Conservation (phyloP, 2,888 invertebrate species). For the Saturnia japonica region DNA sequence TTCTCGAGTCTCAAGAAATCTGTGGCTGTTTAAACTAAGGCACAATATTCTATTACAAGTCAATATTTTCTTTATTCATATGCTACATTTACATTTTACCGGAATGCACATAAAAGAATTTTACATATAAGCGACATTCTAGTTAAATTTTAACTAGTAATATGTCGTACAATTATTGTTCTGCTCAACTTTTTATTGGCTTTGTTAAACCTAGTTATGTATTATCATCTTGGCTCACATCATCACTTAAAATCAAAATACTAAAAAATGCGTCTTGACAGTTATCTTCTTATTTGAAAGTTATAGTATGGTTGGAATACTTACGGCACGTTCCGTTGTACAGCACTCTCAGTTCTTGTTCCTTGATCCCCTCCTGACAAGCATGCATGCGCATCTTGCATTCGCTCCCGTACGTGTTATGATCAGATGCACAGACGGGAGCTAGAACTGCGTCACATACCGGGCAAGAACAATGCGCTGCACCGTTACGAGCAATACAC, state of each 20-base stretch:
- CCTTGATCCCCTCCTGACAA: conserved; percentile 86
- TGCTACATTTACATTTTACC: not conserved
- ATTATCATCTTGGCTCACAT: too few relatives aligned
- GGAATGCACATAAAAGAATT: not conserved
- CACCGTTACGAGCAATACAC: conserved; percentile 85
- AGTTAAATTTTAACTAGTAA: not conserved
- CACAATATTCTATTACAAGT: not conserved
- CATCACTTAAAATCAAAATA: too few relatives aligned
- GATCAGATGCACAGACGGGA: conserved; percentile 89
- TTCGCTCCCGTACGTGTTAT: conserved; percentile 90
- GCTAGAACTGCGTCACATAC: conserved; percentile 89
- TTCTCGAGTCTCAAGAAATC: not conserved
- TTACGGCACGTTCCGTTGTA: conserved; percentile 82
- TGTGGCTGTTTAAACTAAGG: not conserved
- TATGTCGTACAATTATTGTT: not conserved
- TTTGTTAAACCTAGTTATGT: too few relatives aligned
- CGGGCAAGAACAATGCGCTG: conserved; percentile 86
- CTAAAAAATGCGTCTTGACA: not conserved
- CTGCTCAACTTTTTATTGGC: too few relatives aligned
- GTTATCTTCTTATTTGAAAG: not conserved
- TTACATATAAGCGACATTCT: not conserved
- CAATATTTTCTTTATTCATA: not conserved
- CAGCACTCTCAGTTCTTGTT: conserved; percentile 84
- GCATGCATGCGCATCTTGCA: conserved; percentile 91
- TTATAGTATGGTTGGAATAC: conserved; percentile 33